These are phyloP conservation scores for Orycteropus afer DNA, from an alignment of 2,113 vertebrate species.

Conservation along the genomic window DNA sequence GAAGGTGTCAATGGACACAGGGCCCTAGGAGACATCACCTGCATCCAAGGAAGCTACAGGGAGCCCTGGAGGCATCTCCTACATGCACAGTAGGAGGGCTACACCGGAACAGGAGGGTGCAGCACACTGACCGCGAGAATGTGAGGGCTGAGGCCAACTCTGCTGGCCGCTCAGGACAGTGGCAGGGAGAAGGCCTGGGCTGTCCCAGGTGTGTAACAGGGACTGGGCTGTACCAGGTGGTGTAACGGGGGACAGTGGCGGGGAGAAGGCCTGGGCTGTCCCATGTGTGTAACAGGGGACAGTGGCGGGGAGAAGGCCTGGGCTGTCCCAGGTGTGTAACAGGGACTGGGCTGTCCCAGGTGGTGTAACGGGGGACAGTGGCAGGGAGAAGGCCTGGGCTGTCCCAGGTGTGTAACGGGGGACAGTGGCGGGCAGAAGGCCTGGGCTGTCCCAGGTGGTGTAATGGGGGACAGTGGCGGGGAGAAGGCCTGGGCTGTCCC, in stretches of 20 bases:
- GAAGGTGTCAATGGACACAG: not conserved
- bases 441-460: not conserved
- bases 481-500: not conserved
- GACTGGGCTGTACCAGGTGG: no score
- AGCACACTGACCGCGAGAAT: no score
- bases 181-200: accelerated
- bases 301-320: accelerated
- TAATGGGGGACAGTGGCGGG: not conserved
- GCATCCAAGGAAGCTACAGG: not conserved
- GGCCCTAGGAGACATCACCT: accelerated
- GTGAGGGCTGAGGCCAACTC: not conserved
- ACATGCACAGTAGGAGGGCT: not conserved
- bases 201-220: not conserved
- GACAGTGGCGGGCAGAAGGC: not conserved
- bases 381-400: accelerated
- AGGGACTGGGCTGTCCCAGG: not conserved
- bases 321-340: not conserved
- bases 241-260: not conserved
- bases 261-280: not conserved
- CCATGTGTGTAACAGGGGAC: not conserved
- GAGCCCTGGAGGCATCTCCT: no score
- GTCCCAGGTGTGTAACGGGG: not conserved
- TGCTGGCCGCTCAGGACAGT: not conserved
- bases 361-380: not conserved
- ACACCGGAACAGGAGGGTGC: not conserved